Base-by-base conservation (phyloP, 2,113 vertebrate species). In the Vimba vimba region DNA sequence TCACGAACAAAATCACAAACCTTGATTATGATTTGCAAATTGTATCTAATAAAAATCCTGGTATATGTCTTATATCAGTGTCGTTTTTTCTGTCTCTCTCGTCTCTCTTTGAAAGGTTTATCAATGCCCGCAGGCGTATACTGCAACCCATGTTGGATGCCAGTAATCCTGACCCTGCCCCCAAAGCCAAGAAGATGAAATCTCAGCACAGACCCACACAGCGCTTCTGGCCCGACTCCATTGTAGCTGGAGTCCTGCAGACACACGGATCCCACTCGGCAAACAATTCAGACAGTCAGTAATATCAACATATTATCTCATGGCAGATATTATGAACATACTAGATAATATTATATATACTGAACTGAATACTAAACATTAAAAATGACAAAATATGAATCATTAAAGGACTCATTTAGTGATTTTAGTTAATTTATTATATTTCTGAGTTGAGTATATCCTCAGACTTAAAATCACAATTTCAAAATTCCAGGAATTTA, bases 161-260 rank as follows among this genome's bases (percentile, higher is more conserved):
- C 93, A 99, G 98, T 93, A 99, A 99, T 92, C 98, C 98, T 0
- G 98, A 99, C 87, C 98, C 98, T 1, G 97, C 97, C 64, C 97
- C 98, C 1, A 99, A 99, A 95, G 96, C 98, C 43, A 99, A 99
- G 97, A 99, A 99, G 92, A 99, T 99, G 93, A 99, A 99, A 92
- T 98, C 98, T 5, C 98, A 99, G 94, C 98, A 99, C 92, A 96
- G 98, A 47, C 98, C 98, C 39, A 99, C 98, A 0, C 98, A 99
- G 87, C 93, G 98, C 71, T 99, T 99, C 95, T 99, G 98, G 98
- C 98, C 98, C 8, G 98, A 99, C 95, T 99, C 98, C 88, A 99
- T 99, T 0, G 97, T 98, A 0, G 97, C 98, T 0, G 98, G 98
- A 4, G 97, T 98, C 43, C 93, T 99, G 86, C 98, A 99, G 94